Conservation (phyloP, 2,113 vertebrate genomes). For the Dolichotis patagonum region DNA sequence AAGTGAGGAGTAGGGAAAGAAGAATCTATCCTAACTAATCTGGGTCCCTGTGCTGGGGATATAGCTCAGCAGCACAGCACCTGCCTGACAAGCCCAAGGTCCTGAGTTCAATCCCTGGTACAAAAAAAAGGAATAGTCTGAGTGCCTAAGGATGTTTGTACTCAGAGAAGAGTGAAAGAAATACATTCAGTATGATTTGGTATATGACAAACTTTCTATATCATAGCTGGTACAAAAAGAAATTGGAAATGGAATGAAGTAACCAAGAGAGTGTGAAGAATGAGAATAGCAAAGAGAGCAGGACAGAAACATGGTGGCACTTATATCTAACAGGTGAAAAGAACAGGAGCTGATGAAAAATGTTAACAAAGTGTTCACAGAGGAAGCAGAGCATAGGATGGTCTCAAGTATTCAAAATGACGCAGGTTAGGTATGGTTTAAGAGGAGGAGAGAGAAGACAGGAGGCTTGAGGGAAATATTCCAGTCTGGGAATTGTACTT, state of each 20-base stretch:
- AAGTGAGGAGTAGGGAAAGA: background rate
- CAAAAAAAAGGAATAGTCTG: background rate
- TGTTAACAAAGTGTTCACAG: background rate
- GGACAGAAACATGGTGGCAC: background rate
- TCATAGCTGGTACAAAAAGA: background rate
- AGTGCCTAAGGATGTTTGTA: background rate
- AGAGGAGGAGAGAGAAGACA: background rate
- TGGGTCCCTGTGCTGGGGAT: background rate
- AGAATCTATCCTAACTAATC: background rate
- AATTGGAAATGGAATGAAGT: background rate
- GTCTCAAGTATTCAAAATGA: background rate
- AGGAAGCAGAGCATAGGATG: background rate
- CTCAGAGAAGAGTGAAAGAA: background rate
- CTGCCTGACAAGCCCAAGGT: too few relatives aligned
- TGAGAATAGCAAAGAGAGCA: background rate
- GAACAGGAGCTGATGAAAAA: background rate
- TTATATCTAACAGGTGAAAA: background rate
- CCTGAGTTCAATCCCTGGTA: too few relatives aligned
- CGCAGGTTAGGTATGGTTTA: background rate
- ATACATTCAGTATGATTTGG: background rate
- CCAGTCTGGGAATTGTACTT: background rate
- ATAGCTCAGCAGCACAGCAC: too few relatives aligned
- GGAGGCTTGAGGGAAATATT: background rate
- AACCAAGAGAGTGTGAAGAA: background rate
- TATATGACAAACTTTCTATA: background rate